phyloP scores from a whole-genome alignment of 2,113 vertebrate genomes.

The Nycticryphes semicollaris region DNA sequence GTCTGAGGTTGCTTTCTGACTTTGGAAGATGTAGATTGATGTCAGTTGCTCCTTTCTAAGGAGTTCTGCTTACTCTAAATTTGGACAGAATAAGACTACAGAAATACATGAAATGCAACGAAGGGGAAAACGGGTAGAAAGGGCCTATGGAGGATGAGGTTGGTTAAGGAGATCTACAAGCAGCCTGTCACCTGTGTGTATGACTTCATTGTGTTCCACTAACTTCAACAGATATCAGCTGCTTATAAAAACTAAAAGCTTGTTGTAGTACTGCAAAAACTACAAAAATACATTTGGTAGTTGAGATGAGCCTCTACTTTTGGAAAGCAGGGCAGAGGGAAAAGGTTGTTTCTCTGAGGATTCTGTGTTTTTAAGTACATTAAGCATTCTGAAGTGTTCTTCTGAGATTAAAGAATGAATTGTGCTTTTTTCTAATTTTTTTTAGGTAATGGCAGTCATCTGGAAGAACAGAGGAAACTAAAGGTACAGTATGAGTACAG shows the following conservation, averaged over 20 bases:
- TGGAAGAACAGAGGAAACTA: not conserved
- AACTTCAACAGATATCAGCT: not conserved
- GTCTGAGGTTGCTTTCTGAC: not conserved
- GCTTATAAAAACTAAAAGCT: not conserved
- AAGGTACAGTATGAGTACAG: conserved; percentile 44
- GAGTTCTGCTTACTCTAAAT: not conserved
- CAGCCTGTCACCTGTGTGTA: not conserved
- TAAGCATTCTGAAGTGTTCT: not conserved
- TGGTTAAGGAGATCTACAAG: not conserved
- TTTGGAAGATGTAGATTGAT: not conserved
- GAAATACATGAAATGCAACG: not conserved
- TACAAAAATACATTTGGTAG: not conserved
- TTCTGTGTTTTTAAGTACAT: not conserved
- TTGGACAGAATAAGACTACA: not conserved
- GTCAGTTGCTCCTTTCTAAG: not conserved
- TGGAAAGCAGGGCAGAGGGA: not conserved
- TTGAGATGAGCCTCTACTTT: not conserved
- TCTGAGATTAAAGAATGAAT: not conserved
- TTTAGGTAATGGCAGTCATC: conserved; percentile 40
- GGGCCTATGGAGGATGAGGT: not conserved
- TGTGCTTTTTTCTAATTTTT: not conserved
- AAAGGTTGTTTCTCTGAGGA: not conserved
- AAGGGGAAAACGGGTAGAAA: not conserved
- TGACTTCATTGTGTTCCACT: not conserved
- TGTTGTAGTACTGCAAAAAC: not conserved